Conservation (phyloP, 2,113 vertebrate species). For the sheep (Ovis aries) region ARS-UI_Ramb_v3.0 NC_056061.1:91450001-91450500, state of each 20-base stretch:
- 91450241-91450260: background rate
- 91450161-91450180: background rate
- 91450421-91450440: background rate
- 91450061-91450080: background rate
- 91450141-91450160: background rate
- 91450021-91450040: rapidly evolving
- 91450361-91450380: background rate
- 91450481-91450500: background rate
- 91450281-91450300: background rate
- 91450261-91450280: background rate
- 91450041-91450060: background rate
- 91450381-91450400: background rate
- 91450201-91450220: background rate
- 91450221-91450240: background rate
- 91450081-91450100: background rate
- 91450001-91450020: too few species aligned
- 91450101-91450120: background rate
- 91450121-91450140: background rate
- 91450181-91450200: background rate
- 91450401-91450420: background rate
- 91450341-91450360: background rate
- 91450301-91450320: background rate
- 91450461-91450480: background rate
- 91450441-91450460: background rate
- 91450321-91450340: background rate